Percentiles rank a stretch among this genome's conserved stretches.
Evolutionary conservation across 64 coral and sea anemone genomes (phyloP).

Genomic region (Actinia equina): DNA sequence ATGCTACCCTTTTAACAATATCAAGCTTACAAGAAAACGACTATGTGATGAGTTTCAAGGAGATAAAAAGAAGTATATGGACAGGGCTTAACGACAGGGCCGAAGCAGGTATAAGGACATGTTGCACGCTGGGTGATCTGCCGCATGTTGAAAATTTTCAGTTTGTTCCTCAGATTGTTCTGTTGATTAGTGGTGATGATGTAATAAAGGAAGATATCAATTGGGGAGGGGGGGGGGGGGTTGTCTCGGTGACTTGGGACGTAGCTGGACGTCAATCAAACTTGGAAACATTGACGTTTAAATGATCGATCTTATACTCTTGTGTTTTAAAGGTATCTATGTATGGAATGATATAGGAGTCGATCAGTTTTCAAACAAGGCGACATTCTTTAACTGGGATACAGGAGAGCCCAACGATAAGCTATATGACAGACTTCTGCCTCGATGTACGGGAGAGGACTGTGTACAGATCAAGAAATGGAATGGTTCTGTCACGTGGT

Average conservation of each 20-base stretch:
- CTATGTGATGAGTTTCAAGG: slow-evolving; percentile 32
- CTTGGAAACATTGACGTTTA: too few species aligned
- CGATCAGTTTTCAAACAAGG: slow-evolving; percentile 62
- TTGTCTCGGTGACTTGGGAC: too few species aligned
- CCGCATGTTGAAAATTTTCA: too few species aligned
- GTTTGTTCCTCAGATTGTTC: too few species aligned
- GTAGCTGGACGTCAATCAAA: too few species aligned
- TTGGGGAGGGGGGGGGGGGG: too few species aligned
- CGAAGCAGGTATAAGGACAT: slow-evolving; percentile 66
- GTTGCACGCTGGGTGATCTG: too few species aligned
- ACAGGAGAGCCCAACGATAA: slow-evolving; percentile 88
- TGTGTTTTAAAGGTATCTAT: slow-evolving; percentile 46
- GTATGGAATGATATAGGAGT: slow-evolving; percentile 91
- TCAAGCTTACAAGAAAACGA: slow-evolving; percentile 48
- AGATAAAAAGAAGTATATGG: slow-evolving; percentile 79
- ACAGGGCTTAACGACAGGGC: slow-evolving; percentile 89
- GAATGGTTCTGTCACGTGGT: slow-evolving; percentile 75
- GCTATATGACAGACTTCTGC: slow-evolving; percentile 58
- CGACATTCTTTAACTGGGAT: slow-evolving; percentile 92
- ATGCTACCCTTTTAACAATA: slow-evolving; percentile 58
- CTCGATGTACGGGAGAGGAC: slow-evolving; percentile 86
- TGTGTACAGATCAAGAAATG: slow-evolving; percentile 89
- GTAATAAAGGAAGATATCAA: too few species aligned
- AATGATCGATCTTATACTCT: background rate
- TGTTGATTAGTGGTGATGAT: too few species aligned